Conservation (phyloP, 2,113 vertebrate species). For the Vidua chalybeata region DNA sequence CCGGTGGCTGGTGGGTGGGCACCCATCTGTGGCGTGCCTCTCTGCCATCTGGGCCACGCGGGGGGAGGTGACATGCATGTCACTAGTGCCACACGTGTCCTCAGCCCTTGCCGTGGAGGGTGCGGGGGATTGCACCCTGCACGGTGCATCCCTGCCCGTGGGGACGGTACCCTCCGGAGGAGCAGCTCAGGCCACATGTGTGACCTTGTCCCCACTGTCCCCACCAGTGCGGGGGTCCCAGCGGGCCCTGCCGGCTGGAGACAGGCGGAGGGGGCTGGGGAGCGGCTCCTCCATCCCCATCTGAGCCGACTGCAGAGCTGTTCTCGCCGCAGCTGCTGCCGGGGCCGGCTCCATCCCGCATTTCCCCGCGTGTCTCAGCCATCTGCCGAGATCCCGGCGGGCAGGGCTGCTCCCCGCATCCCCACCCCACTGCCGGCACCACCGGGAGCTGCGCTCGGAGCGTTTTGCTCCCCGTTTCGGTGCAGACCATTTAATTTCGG, state of each 20-base stretch:
- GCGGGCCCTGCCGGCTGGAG: fast-evolving
- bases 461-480: fast-evolving
- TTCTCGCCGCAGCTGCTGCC: background rate
- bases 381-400: background rate
- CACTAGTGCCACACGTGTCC: background rate
- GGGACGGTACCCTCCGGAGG: fast-evolving
- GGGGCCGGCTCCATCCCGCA: fast-evolving
- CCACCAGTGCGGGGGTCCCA: background rate
- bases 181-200: fast-evolving
- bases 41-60: background rate
- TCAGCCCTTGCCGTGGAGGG: fast-evolving
- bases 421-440: fast-evolving
- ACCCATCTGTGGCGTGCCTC: fast-evolving
- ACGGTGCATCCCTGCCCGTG: fast-evolving
- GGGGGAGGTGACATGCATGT: background rate
- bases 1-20: fast-evolving
- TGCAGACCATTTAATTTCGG: background rate
- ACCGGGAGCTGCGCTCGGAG: fast-evolving
- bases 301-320: background rate
- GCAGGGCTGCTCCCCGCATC: background rate
- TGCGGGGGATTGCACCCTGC: background rate
- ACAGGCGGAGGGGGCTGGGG: background rate
- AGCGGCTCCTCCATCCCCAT: background rate
- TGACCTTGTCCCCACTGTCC: background rate
- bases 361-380: background rate